Base-by-base conservation (phyloP, 2,113 vertebrate genomes). In the Leucopternis melanops region DNA sequence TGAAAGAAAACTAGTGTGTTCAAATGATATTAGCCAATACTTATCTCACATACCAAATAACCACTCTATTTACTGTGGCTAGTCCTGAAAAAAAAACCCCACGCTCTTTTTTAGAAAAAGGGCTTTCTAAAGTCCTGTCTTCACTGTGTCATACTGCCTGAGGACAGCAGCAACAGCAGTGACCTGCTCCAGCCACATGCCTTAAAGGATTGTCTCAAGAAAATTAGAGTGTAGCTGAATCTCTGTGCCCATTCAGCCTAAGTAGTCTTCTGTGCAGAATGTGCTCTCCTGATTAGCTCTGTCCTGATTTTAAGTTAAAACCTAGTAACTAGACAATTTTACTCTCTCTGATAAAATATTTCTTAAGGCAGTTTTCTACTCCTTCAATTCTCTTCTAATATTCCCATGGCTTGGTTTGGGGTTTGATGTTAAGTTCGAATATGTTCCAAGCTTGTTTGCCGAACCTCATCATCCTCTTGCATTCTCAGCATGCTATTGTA, bases 401-500 rank as follows among this genome's bases (percentile, higher is more conserved):
- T 85, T 80, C 16, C 8, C 16, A 27, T 73, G 31, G 12, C 36
- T 93, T 92, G 49, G 13, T 65, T 70, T 73, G 54, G 49, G 19
- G 25, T 80, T 82, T 0, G 45, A 61, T 70, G 29, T 23, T 61
- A 91, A 84, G 83, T 91, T 96, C 92, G 96, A 87, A 92, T 96
- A 75, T 94, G 36, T 85, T 95, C 25, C 81, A 79, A 66, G 16
- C 22, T 91, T 97, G 91, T 95, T 94, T 97, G 89, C 58, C 94
- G 95, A 96, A 94, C 94, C 77, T 92, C 92, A 80, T 84, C 94
- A 91, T 90, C 70, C 66, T 96, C 70, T 78, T 72, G 89, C 94
- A 96, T 97, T 95, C 96, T 96, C 94, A 96, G 94, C 94, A 62
- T 97, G 94, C 89, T 97, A 97, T 96, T 94, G 91, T 95, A 79